Evolutionary conservation across 2,113 vertebrate genomes (phyloP), one percentile per base, ranked within the genome.

Genomic region (Cebidichthys violaceus): DNA sequence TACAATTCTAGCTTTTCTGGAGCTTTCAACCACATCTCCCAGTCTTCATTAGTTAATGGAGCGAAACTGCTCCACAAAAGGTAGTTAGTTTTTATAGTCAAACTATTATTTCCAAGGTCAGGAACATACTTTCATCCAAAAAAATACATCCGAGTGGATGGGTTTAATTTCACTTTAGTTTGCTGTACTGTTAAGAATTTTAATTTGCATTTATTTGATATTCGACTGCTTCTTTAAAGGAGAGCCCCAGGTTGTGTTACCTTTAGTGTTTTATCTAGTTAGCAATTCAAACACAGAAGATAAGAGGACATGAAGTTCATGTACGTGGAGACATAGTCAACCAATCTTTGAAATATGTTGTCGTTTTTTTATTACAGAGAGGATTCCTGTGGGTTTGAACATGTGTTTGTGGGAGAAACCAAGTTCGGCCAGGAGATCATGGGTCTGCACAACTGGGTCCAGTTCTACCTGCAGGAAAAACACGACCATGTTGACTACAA

Each of bases 401-500:
- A 97, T 0, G 96, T 97, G 84, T 98, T 97, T 94, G 95, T 97
- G 18, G 97, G 96, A 47, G 96, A 97, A 90, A 95, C 95, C 31
- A 96, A 95, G 64, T 57, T 17, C 0, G 94, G 94, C 0, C 88
- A 87, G 54, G 93, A 96, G 89, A 93, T 97, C 61, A 90, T 96
- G 84, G 96, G 96, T 61, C 93, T 97, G 33, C 97, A 97, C 89
- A 97, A 97, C 93, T 97, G 97, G 96, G 90, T 97, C 61, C 96
- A 97, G 86, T 97, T 97, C 92, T 97, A 96, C 90, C 92, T 96
- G 80, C 96, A 97, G 93, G 96, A 97, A 80, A 97, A 97, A 74
- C 85, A 4, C 0, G 77, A 88, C 2, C 88, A 95, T 24, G 92
- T 97, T 4, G 96, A 97, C 87, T 97, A 97, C 83, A 97, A 96